phyloP scores from a whole-genome alignment of 2,888 invertebrate genomes.

The Tetrapedia diversipes region DNA sequence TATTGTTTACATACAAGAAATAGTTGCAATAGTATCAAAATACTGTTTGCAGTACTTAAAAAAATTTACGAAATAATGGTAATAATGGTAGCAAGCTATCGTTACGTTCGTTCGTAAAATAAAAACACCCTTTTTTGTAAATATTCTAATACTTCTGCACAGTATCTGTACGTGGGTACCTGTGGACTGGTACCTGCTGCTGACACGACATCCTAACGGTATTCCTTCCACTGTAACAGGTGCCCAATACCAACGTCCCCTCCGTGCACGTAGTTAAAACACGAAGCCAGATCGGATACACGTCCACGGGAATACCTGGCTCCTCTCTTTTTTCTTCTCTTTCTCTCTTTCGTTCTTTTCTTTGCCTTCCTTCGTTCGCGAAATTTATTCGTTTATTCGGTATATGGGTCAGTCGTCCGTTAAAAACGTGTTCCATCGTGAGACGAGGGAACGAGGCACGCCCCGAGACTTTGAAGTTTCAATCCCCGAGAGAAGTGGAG shows the following conservation, averaged over 20 bases:
- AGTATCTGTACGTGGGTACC: constrained; percentile 35
- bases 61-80: too few species aligned
- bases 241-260: constrained; percentile 75
- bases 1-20: too few species aligned
- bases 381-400: constrained; percentile 66
- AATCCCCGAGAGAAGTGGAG: neutral
- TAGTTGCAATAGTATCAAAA: too few species aligned
- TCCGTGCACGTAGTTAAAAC: constrained; percentile 62
- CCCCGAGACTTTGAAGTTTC: constrained; percentile 33
- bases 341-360: constrained; percentile 29
- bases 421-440: constrained; percentile 67
- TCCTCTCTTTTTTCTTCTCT: constrained; percentile 16
- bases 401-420: constrained; percentile 78
- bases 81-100: too few species aligned
- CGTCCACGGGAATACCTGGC: constrained; percentile 20
- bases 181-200: constrained; percentile 75
- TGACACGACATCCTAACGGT: constrained; percentile 80
- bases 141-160: too few species aligned
- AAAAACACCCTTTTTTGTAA: too few species aligned
- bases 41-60: too few species aligned
- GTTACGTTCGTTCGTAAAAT: too few species aligned
- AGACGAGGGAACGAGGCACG: constrained; percentile 35
- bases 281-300: constrained; percentile 37
- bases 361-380: constrained; percentile 35
- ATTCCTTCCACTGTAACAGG: constrained; percentile 79